Percentiles rank a stretch among this genome's conserved stretches.
Conservation (phyloP, 1,140 invertebrate genomes). For the Bombus difficillimus region DNA sequence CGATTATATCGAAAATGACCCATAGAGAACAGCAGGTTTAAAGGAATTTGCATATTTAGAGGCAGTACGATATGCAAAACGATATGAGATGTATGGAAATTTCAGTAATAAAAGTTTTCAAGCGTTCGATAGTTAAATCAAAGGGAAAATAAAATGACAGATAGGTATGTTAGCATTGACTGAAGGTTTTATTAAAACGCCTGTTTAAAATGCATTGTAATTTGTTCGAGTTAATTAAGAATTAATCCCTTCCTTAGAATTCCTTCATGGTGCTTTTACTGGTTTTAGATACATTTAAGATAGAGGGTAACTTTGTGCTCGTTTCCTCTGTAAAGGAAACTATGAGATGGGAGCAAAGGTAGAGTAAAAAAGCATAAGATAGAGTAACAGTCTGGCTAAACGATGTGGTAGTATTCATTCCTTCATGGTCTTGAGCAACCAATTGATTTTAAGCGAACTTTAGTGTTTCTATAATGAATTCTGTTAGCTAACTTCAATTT, state of each 20-base stretch:
- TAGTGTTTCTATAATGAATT: neutral
- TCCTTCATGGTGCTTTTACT: neutral
- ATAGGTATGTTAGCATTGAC: neutral
- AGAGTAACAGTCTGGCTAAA: neutral
- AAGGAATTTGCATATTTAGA: neutral
- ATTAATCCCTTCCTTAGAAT: neutral
- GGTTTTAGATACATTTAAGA: neutral
- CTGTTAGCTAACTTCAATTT: neutral
- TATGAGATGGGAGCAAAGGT: no score
- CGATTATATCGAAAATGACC: neutral
- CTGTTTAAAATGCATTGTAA: neutral
- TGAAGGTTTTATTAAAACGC: neutral
- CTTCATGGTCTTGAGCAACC: neutral
- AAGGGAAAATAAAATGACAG: neutral
- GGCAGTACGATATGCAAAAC: neutral
- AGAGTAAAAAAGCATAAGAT: neutral
- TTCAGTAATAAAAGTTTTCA: neutral
- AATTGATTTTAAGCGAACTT: neutral
- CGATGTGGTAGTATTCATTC: neutral
- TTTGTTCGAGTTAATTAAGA: neutral
- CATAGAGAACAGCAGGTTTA: neutral
- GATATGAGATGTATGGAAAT: neutral
- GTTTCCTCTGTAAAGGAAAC: neutral
- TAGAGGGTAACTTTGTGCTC: neutral
- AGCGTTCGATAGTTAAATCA: neutral